These are phyloP conservation scores for Clivina fossor DNA, from an alignment of 2,888 invertebrate species.

Conservation along the genomic window DNA sequence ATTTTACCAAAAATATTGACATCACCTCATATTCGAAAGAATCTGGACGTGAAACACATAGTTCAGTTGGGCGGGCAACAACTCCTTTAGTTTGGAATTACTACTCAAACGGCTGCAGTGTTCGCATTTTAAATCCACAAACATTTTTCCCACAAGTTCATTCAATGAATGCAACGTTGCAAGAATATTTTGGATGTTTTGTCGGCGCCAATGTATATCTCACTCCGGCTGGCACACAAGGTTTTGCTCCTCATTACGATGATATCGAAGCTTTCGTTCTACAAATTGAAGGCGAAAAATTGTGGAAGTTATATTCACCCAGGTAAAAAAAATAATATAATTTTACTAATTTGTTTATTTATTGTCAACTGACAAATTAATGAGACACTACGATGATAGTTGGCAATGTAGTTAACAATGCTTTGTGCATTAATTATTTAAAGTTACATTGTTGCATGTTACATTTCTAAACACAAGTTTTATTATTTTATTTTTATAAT, in stretches of 20 bases:
- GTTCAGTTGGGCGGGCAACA: slow-evolving; percentile 75
- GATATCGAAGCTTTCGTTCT: slow-evolving; percentile 98
- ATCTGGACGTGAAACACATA: slow-evolving; percentile 83
- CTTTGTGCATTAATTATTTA: too few relatives aligned
- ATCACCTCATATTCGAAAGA: slow-evolving; percentile 74
- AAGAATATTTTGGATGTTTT: slow-evolving; percentile 91
- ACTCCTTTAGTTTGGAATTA: slow-evolving; percentile 86
- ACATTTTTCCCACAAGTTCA: slow-evolving; percentile 73
- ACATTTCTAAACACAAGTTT: too few relatives aligned
- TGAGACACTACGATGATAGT: too few relatives aligned
- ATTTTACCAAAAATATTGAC: slow-evolving; percentile 88
- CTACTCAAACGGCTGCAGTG: slow-evolving; percentile 85
- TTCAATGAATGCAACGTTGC: slow-evolving; percentile 72
- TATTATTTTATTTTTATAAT: too few relatives aligned
- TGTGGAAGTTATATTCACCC: slow-evolving; percentile 90
- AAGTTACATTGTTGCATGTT: too few relatives aligned
- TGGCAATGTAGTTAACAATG: too few relatives aligned
- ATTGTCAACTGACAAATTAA: too few relatives aligned
- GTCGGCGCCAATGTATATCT: slow-evolving; percentile 95
- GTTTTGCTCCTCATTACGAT: slow-evolving; percentile 98
- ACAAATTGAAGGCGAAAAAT: slow-evolving; percentile 93
- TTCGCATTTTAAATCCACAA: slow-evolving; percentile 88
- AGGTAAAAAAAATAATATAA: too few relatives aligned
- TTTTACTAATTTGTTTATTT: too few relatives aligned
- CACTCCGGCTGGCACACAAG: slow-evolving; percentile 94